Evolutionary conservation across 2,888 invertebrate species (phyloP), one percentile per base, ranked within the genome.

Genomic region (Malthinus seriepunctatus): DNA sequence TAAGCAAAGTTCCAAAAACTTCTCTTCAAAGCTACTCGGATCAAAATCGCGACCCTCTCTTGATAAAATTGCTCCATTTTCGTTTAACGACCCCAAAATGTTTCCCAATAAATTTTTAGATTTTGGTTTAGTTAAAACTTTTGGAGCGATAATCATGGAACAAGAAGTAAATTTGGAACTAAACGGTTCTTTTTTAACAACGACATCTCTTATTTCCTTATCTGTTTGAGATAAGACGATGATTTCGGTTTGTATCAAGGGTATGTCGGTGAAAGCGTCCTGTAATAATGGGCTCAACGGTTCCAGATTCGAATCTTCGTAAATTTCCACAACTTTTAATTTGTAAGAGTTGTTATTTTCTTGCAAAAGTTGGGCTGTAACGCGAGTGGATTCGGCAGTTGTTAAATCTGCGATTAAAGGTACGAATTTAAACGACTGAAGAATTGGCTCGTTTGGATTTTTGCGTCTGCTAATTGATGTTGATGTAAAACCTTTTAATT

Each of bases 341-440:
- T 88, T 88, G 63, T 83, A 77, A 0, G 79, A 80, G 55, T 83
- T 82, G 1, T 82, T 74, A 71, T 93, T 93, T 75, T 94, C 94
- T 0, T 90, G 73, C 0, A 87, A 83, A 0, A 91, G 72, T 74
- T 93, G 93, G 5, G 90, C 79, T 70, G 86, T 81, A 1, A 83
- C 76, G 15, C 88, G 80, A 0, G 87, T 76, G 0, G 86, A 81
- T 39, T 72, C 56, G 1, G 64, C 52, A 1, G 71, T 15, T 3
- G 65, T 33, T 8, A 77, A 55, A 3, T 53, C 31, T 0, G 67
- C 58, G 33, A 67, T 63, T 75, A 90, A 86, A 0, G 92, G 84
- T 7, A 91, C 73, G 71, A 93, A 93, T 59, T 82, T 80, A 72
- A 89, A 89, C 73, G 85, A 86, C 75, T 94, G 93, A 12, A 93